Conservation (phyloP, 2,797 vertebrate species). For the Lithobates pipiens region DNA sequence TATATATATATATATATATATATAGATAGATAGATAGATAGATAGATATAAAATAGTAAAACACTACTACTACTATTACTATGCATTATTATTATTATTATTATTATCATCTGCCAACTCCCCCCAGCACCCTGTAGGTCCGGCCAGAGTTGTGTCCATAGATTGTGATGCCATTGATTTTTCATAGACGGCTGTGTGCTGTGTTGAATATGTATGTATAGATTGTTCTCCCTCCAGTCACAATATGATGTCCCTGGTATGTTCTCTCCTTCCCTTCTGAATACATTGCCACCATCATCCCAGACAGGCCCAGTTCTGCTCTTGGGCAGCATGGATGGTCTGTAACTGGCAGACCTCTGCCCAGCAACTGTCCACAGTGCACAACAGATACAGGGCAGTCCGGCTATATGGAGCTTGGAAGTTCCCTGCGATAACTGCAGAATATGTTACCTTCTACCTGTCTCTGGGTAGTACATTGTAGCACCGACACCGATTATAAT, state of each 20-base stretch:
- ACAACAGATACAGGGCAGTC: too few species aligned
- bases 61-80: too few species aligned
- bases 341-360: background rate
- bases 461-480: background rate
- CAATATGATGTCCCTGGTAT: conserved; percentile 9
- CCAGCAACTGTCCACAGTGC: too few species aligned
- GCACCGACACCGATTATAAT: background rate
- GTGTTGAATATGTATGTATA: conserved; percentile 51
- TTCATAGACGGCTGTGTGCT: conserved; percentile 28
- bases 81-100: too few species aligned
- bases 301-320: background rate
- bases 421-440: too few species aligned
- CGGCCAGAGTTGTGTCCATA: too few species aligned
- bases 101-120: too few species aligned
- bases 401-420: too few species aligned
- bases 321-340: background rate
- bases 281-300: conserved; percentile 34
- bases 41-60: too few species aligned
- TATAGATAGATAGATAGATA: too few species aligned
- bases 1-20: too few species aligned
- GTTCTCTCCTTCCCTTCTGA: conserved; percentile 13
- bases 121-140: too few species aligned
- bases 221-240: conserved; percentile 20
- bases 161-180: conserved; percentile 36
- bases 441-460: background rate